These are phyloP conservation scores for Drosophila arawakana DNA, from an alignment of 1,140 invertebrate species.

Conservation along the genomic window DNA sequence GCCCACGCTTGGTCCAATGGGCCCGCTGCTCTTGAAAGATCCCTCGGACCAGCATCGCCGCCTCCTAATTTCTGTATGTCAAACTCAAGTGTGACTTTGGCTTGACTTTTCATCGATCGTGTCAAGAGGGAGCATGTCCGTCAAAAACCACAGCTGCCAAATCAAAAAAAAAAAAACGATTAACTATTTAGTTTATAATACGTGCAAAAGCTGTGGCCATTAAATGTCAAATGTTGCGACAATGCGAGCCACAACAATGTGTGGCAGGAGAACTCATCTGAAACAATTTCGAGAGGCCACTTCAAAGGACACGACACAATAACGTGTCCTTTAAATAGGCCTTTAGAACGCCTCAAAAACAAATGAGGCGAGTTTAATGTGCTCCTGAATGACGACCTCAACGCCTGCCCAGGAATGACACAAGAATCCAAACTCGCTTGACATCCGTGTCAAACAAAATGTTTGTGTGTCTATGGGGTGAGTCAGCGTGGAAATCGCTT, in stretches of 20 bases:
- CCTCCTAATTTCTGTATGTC: slow-evolving; percentile 10
- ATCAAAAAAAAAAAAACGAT: slow-evolving; percentile 22
- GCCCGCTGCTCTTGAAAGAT: slow-evolving; percentile 28
- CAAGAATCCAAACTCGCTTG: slow-evolving; percentile 12
- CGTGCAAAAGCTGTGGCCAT: slow-evolving; percentile 43
- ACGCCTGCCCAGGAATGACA: slow-evolving; percentile 40
- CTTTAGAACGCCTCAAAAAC: slow-evolving; percentile 27
- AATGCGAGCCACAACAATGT: slow-evolving; percentile 45
- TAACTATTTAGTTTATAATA: slow-evolving; percentile 56
- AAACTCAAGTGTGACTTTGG: slow-evolving; percentile 43
- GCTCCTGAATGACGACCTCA: slow-evolving; percentile 20
- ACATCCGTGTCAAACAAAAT: slow-evolving; percentile 23
- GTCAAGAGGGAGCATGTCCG: slow-evolving; percentile 16
- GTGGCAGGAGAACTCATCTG: slow-evolving; percentile 20
- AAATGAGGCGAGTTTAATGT: slow-evolving; percentile 49
- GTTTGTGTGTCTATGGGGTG: slow-evolving; percentile 4
- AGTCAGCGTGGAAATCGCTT: slow-evolving; percentile 48
- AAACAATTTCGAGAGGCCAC: slow-evolving; percentile 40
- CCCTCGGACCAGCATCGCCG: slow-evolving; percentile 28
- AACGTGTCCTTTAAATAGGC: not conserved
- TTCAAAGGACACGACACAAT: slow-evolving; percentile 47
- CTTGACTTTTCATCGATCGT: slow-evolving; percentile 20
- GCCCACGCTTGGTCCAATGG: not conserved
- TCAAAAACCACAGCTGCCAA: slow-evolving; percentile 38
- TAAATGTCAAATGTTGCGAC: slow-evolving; percentile 44